phyloP scores from a whole-genome alignment of 2,797 vertebrate species.

The Holocentrus rufus region DNA sequence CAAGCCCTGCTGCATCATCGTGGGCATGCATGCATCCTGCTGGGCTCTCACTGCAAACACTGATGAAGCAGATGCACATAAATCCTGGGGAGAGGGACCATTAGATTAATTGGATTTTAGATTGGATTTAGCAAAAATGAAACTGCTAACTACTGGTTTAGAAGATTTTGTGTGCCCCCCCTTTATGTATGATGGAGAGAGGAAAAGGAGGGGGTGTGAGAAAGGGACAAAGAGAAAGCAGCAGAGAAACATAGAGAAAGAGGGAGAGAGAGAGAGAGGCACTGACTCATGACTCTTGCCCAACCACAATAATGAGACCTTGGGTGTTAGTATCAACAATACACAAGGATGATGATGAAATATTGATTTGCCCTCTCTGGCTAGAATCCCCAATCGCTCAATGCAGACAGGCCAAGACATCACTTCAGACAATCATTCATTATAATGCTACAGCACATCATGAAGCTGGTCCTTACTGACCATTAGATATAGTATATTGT shows the following conservation, averaged over 20 bases:
- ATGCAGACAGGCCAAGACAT: conserved; percentile 36
- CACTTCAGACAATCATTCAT: conserved; percentile 51
- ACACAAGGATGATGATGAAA: conserved; percentile 62
- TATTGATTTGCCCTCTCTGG: conserved; percentile 65
- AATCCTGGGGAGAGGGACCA: conserved; percentile 10
- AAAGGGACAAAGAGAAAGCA: neutral
- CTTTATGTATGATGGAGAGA: neutral
- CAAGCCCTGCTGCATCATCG: conserved; percentile 58
- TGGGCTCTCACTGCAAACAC: conserved; percentile 36
- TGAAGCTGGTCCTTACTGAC: conserved; percentile 20
- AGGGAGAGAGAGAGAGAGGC: too few species aligned
- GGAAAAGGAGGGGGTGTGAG: neutral
- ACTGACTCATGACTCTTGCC: conserved; percentile 21
- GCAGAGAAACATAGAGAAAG: too few species aligned
- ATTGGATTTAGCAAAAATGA: conserved; percentile 14
- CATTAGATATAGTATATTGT: conserved; percentile 30
- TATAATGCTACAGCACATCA: conserved; percentile 23
- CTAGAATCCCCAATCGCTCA: conserved; percentile 53
- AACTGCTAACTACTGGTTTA: conserved; percentile 11
- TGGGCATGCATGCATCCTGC: conserved; percentile 3
- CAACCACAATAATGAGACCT: conserved; percentile 35
- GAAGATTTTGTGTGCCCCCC: conserved; percentile 7
- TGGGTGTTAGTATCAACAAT: conserved; percentile 49
- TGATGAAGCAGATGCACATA: conserved; percentile 8
- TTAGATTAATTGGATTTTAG: conserved; percentile 43